Evolutionary conservation across 2,113 vertebrate species (phyloP).

Genomic region (Reinhardtius hippoglossoides): DNA sequence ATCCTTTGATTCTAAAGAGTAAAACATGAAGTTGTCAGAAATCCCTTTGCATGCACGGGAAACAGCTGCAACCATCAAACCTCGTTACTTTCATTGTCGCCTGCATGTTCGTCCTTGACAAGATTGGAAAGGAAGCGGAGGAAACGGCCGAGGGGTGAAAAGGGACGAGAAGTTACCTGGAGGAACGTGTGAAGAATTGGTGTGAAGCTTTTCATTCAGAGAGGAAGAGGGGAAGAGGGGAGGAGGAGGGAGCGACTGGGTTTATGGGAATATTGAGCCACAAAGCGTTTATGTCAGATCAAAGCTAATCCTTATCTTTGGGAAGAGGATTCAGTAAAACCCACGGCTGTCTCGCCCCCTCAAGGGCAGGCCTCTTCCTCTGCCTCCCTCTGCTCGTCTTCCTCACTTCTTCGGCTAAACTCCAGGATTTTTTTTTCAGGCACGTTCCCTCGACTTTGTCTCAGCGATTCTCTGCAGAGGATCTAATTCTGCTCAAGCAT

Average conservation of each 20-base stretch:
- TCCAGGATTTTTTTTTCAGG: conserved; percentile 29
- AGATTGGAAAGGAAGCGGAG: no score
- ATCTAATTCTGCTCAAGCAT: conserved; percentile 11
- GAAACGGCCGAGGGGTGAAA: no score
- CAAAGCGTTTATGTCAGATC: conserved; percentile 77
- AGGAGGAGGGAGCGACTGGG: conserved; percentile 5
- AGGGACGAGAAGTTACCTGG: neutral
- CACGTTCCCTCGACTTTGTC: conserved; percentile 42
- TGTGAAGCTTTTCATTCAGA: conserved; percentile 4
- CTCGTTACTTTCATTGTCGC: no score
- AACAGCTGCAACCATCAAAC: no score
- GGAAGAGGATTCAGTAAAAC: conserved; percentile 67
- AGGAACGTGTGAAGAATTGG: conserved; percentile 35
- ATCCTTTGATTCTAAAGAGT: no score
- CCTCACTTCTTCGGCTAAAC: neutral
- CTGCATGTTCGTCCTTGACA: no score
- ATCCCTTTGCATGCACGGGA: no score
- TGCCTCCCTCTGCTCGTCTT: neutral
- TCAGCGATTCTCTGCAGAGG: conserved; percentile 13
- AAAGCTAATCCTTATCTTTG: conserved; percentile 78
- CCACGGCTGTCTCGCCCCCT: conserved; percentile 43
- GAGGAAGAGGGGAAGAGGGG: neutral
- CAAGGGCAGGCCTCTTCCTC: conserved; percentile 49
- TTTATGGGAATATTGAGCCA: conserved; percentile 74
- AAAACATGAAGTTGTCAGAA: no score